Evolutionary conservation across 2,113 vertebrate species (phyloP).

Genomic region (Harpagus bidentatus): DNA sequence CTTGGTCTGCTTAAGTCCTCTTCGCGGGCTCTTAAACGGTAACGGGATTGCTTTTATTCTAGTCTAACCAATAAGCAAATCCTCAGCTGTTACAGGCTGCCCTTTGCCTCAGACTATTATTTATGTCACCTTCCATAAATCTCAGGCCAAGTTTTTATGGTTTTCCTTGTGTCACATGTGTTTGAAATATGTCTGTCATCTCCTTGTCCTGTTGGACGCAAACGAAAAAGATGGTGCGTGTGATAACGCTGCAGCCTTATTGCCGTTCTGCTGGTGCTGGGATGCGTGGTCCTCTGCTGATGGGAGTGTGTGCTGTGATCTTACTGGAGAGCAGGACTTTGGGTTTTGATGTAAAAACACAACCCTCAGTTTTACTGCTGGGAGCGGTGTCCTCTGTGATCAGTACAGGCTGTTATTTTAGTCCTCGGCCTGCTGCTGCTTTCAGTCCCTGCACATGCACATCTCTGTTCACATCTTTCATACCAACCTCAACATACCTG

Average conservation of each 20-base stretch:
- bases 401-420: not conserved
- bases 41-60: not conserved
- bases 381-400: not conserved
- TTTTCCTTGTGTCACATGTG: not conserved
- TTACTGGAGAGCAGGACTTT: not conserved
- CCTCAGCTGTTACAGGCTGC: not conserved
- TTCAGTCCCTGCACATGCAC: not conserved
- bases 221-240: not conserved
- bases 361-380: not conserved
- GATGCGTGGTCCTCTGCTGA: not conserved
- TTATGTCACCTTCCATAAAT: not conserved
- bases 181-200: not conserved
- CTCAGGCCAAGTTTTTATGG: not conserved
- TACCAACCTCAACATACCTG: not conserved
- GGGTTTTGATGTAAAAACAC: not conserved
- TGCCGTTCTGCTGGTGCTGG: not conserved
- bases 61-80: not conserved
- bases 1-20: not conserved
- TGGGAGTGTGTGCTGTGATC: not conserved
- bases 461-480: not conserved
- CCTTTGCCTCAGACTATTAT: not conserved
- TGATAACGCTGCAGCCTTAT: fast-evolving
- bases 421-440: not conserved
- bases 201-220: not conserved
- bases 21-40: not conserved